A percentile compares a stretch with the other conserved stretches of the same genome.
Evolutionary conservation across 2,113 vertebrate genomes (phyloP).

Genomic region (Boleophthalmus pectinirostris): DNA sequence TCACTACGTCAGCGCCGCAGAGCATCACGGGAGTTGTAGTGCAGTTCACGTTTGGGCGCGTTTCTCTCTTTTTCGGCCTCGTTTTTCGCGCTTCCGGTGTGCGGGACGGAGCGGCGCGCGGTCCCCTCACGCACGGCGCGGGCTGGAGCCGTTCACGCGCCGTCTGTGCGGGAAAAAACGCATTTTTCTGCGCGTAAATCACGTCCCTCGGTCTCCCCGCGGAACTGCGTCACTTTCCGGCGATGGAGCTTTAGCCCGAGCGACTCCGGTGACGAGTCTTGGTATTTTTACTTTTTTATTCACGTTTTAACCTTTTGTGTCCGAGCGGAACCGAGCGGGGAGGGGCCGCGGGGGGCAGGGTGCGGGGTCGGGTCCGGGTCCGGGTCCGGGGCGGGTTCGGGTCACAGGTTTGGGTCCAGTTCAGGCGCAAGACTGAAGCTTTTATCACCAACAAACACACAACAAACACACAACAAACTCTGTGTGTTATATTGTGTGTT

Average conservation of each 20-base stretch:
- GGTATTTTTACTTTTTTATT: not conserved
- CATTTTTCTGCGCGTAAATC: not conserved
- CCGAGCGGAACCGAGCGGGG: not conserved
- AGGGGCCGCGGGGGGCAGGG: not conserved
- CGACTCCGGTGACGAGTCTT: not conserved
- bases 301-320: not conserved
- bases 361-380: not conserved
- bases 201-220: not conserved
- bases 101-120: fast-evolving
- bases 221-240: slow-evolving; percentile 1
- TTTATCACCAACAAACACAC: no score
- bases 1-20: not conserved
- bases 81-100: no score
- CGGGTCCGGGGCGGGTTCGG: not conserved
- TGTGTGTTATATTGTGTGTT: no score
- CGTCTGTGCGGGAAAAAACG: no score
- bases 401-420: no score
- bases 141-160: no score
- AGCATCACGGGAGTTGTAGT: slow-evolving; percentile 11
- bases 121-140: not conserved
- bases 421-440: no score
- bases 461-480: no score
- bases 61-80: not conserved
- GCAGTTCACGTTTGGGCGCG: not conserved
- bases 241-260: slow-evolving; percentile 1